These are phyloP conservation scores for Acyrthosiphon pisum DNA, from an alignment of 1,140 invertebrate genomes.

Conservation along the genomic window DNA sequence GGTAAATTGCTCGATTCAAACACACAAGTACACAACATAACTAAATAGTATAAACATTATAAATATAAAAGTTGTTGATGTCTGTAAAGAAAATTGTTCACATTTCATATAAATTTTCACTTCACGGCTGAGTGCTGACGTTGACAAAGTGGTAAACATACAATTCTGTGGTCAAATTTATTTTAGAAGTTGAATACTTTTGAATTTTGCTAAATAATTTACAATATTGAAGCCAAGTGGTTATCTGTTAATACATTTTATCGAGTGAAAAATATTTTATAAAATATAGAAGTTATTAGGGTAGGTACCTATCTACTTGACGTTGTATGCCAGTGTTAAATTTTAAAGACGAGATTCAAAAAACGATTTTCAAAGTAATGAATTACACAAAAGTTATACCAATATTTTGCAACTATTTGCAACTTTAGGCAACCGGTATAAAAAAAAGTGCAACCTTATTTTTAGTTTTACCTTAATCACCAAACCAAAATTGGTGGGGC, in stretches of 20 bases:
- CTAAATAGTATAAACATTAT: background rate
- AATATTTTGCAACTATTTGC: no score
- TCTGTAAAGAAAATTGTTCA: constrained; percentile 5
- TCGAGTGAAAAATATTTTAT: background rate
- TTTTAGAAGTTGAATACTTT: background rate
- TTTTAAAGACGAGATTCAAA: background rate
- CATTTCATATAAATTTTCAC: background rate
- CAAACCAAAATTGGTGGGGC: background rate
- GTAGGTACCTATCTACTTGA: no score
- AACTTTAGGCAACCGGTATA: no score
- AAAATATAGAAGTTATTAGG: background rate
- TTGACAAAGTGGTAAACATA: background rate
- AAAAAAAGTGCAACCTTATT: no score
- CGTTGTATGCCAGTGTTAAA: background rate
- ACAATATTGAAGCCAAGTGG: background rate
- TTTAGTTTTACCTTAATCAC: no score
- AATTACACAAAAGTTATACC: no score
- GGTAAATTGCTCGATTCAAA: background rate
- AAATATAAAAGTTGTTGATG: background rate
- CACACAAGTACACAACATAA: background rate
- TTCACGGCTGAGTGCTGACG: background rate
- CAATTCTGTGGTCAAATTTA: background rate
- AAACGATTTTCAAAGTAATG: no score
- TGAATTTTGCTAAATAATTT: background rate
- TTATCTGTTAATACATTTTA: background rate